Evolutionary conservation across 2,888 invertebrate genomes (phyloP), one percentile per base, ranked within the genome.

Genomic region (Yponomeuta plumbellus): DNA sequence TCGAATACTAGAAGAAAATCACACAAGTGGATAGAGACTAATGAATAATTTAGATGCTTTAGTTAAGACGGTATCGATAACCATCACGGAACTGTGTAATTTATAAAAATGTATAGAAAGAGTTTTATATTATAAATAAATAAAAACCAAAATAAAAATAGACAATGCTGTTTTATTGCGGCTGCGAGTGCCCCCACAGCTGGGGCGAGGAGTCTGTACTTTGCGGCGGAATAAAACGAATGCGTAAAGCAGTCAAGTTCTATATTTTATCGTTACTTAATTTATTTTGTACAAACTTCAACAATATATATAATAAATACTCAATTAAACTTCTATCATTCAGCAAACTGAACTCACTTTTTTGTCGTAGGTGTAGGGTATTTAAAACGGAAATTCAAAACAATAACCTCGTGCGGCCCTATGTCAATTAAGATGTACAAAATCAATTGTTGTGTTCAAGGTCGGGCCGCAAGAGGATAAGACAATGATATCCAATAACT

Each of bases 281-380:
- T 91, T 92, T 91, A 91, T 91, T 92, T 92, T 92, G 92, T 92
- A 92, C 92, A 92, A 92, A 92, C 90, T 92, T 92, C 91, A 92
- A 92, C 92, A 92, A 92, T 92, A 92, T 92, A 90, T 90, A 89
- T 91, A 91, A 89, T 91, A 91, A 90, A 90, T 92, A 91, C 84
- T 91, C 90, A 91, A 91, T 90, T 90, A 90, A 92, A 91, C 83
- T 85, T 90, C 90, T 91, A 91, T 91, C 88, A 87, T 91, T 88
- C 88, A 89, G 91, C 90, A 89, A 90, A 91, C 88, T 91, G 88
- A 91, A 91, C 88, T 91, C 90, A 91, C 91, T 90, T 91, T 84
- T 89, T 90, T 88, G 89, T 90, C 88, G 86, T 88, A 87, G 66
- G 52, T 66, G 61, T 40, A 61, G 23, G 52, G n/a, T 85, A 86